phyloP scores from a whole-genome alignment of 1,140 invertebrate species.

The Diorhabda elongata region DNA sequence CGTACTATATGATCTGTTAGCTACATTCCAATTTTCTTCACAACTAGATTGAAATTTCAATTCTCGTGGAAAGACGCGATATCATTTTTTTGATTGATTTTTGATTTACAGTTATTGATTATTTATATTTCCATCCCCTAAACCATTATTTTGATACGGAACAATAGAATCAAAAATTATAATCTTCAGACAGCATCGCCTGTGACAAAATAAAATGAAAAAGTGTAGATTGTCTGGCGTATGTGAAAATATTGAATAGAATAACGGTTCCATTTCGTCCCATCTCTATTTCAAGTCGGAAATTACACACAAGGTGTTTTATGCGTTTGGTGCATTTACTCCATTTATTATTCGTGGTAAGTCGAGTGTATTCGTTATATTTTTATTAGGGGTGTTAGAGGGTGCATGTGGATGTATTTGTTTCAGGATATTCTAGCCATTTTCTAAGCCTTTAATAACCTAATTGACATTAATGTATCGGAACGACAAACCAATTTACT shows the following conservation, averaged over 20 bases:
- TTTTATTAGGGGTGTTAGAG: constrained; percentile 6
- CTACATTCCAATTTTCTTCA: too few species aligned
- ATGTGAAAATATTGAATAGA: neutral
- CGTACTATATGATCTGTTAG: too few species aligned
- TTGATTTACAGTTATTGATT: too few species aligned
- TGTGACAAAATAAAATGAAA: too few species aligned
- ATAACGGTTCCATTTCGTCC: neutral
- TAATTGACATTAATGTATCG: neutral
- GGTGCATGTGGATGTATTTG: neutral
- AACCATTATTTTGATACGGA: too few species aligned
- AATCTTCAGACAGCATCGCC: too few species aligned
- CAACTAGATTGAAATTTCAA: too few species aligned
- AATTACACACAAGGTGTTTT: constrained; percentile 12
- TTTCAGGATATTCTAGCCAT: neutral
- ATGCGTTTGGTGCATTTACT: constrained; percentile 11
- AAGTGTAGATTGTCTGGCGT: too few species aligned
- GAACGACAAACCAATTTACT: neutral
- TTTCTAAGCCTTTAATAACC: neutral
- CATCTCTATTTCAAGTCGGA: neutral
- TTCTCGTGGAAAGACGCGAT: too few species aligned
- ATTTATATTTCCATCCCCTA: too few species aligned
- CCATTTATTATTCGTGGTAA: constrained; percentile 1
- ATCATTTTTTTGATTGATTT: too few species aligned
- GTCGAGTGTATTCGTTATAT: constrained; percentile 3
- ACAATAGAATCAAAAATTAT: too few species aligned